These are phyloP conservation scores for Standfussiana lucernea DNA, from an alignment of 2,888 invertebrate species.

Conservation along the genomic window DNA sequence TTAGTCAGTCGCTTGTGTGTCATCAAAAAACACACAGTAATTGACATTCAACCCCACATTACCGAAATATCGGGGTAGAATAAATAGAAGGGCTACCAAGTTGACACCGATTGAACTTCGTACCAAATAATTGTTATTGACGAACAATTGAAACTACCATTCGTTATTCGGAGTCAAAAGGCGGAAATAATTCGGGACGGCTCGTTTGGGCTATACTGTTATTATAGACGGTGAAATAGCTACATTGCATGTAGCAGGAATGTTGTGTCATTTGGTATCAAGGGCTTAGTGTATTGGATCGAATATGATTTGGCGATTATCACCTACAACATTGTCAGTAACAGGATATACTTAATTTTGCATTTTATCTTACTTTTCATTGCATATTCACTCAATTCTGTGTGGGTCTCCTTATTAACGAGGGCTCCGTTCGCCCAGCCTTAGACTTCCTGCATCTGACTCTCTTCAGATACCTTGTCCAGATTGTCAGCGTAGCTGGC, in stretches of 20 bases:
- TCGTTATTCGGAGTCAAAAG: slow-evolving; percentile 52
- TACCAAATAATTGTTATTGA: slow-evolving; percentile 53
- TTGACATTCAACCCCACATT: slow-evolving; percentile 65
- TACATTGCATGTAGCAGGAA: background rate
- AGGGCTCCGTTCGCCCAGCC: background rate
- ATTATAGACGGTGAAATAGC: slow-evolving; percentile 36
- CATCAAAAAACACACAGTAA: slow-evolving; percentile 46
- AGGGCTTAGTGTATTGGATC: background rate
- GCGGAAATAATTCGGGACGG: slow-evolving; percentile 66
- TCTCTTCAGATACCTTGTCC: background rate
- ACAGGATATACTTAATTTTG: background rate
- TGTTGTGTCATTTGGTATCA: background rate
- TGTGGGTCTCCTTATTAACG: background rate
- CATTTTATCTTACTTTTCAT: background rate
- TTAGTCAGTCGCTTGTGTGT: slow-evolving; percentile 7
- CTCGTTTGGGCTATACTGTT: slow-evolving; percentile 31
- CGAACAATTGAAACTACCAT: slow-evolving; percentile 46
- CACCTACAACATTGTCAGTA: background rate
- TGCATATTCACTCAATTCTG: background rate
- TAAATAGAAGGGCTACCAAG: slow-evolving; percentile 55
- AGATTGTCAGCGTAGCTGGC: background rate
- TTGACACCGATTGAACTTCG: slow-evolving; percentile 73
- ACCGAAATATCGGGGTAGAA: slow-evolving; percentile 62
- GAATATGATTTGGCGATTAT: background rate
- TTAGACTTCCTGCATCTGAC: background rate